These are phyloP conservation scores for Augochlorella aurata DNA, from an alignment of 2,888 invertebrate species.

Conservation along the genomic window DNA sequence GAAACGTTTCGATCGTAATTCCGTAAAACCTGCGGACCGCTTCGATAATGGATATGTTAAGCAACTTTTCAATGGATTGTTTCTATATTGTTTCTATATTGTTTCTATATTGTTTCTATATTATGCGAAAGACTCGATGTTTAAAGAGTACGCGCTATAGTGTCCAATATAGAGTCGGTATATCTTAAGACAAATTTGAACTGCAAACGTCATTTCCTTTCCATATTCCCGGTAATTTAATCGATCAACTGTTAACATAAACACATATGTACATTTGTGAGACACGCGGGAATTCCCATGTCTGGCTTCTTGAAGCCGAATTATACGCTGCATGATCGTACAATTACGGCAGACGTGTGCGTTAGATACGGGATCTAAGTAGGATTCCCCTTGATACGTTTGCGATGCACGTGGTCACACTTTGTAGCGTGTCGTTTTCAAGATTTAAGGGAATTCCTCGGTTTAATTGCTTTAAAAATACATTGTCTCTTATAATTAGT, in stretches of 20 bases:
- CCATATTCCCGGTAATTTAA: conserved; percentile 1
- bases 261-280: not conserved
- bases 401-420: not conserved
- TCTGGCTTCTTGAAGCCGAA: not conserved
- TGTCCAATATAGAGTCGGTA: not conserved
- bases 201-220: conserved; percentile 8
- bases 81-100: too few relatives aligned
- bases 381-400: conserved; percentile 32
- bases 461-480: not conserved
- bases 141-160: not conserved
- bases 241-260: not conserved
- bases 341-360: conserved; percentile 17
- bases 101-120: not conserved
- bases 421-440: not conserved
- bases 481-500: not conserved
- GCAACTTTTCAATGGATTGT: not conserved
- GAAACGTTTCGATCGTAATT: not conserved
- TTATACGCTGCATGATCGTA: not conserved
- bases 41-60: not conserved
- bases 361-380: conserved; percentile 13
- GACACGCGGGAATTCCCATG: conserved; percentile 22
- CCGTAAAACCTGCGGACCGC: not conserved
- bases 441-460: not conserved
- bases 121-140: not conserved
- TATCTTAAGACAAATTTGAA: not conserved